These are phyloP conservation scores for Diogma glabrata DNA, from an alignment of 2,888 invertebrate genomes.

Conservation along the genomic window DNA sequence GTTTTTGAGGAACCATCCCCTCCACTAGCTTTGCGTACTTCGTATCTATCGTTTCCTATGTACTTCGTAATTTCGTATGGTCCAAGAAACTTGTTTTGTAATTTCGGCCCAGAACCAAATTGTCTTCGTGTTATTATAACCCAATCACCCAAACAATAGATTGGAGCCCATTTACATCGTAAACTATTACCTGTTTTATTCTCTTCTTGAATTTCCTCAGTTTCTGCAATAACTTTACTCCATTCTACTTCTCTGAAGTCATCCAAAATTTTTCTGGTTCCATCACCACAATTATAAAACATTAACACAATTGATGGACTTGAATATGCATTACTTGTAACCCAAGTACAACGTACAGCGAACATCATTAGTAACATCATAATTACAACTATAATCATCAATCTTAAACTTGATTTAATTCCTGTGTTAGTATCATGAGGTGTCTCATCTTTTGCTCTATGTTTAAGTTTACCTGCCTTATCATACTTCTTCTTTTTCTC, in stretches of 20 bases:
- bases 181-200: too few relatives aligned
- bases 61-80: too few relatives aligned
- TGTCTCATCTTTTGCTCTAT: slow-evolving; percentile 63
- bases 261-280: slow-evolving; percentile 86
- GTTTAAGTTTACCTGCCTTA: slow-evolving; percentile 77
- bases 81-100: too few relatives aligned
- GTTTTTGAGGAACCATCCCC: too few relatives aligned
- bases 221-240: too few relatives aligned
- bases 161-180: too few relatives aligned
- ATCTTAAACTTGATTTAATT: slow-evolving; percentile 85
- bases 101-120: too few relatives aligned
- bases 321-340: slow-evolving; percentile 97
- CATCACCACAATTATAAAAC: slow-evolving; percentile 85
- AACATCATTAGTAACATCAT: slow-evolving; percentile 92
- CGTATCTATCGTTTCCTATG: too few relatives aligned
- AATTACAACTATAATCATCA: slow-evolving; percentile 79
- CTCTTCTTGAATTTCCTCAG: too few relatives aligned
- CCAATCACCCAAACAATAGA: too few relatives aligned
- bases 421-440: slow-evolving; percentile 37
- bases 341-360: slow-evolving; percentile 98
- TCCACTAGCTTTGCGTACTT: too few relatives aligned
- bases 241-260: slow-evolving; percentile 90
- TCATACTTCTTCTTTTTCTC: slow-evolving; percentile 64
- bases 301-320: slow-evolving; percentile 97
- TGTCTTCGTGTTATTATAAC: too few relatives aligned